These are phyloP conservation scores for Passer montanus DNA, from an alignment of 2,113 vertebrate genomes.

Conservation along the genomic window DNA sequence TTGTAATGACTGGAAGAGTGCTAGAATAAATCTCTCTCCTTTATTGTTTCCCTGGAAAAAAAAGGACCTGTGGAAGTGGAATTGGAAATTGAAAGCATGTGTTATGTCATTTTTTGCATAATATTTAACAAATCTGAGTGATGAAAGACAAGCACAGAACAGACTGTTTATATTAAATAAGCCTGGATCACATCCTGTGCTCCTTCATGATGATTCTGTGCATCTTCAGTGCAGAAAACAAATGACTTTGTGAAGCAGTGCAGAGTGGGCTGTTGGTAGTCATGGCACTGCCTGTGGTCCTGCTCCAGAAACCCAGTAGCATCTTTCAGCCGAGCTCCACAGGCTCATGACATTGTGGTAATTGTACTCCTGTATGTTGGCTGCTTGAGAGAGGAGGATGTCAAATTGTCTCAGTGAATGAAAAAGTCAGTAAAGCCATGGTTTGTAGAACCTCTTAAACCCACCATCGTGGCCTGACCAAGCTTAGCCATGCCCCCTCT, in stretches of 20 bases:
- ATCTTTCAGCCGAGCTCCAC: background rate
- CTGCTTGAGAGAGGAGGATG: background rate
- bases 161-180: background rate
- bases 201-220: background rate
- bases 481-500: background rate
- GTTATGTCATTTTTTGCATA: background rate
- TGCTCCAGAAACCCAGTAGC: background rate
- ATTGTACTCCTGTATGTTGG: background rate
- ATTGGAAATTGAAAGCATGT: background rate
- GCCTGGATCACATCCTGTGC: background rate
- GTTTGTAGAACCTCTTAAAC: background rate
- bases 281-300: background rate
- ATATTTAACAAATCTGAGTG: background rate
- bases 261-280: background rate
- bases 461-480: fast-evolving
- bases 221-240: background rate
- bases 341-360: background rate
- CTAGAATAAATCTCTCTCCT: background rate
- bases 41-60: background rate
- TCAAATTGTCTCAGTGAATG: background rate
- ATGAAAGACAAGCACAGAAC: background rate
- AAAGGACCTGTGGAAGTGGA: background rate
- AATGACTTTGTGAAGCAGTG: background rate
- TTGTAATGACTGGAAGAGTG: background rate
- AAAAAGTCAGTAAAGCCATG: background rate